phyloP scores from a whole-genome alignment of 2,797 vertebrate genomes.

The Anisognathus igniventris region DNA sequence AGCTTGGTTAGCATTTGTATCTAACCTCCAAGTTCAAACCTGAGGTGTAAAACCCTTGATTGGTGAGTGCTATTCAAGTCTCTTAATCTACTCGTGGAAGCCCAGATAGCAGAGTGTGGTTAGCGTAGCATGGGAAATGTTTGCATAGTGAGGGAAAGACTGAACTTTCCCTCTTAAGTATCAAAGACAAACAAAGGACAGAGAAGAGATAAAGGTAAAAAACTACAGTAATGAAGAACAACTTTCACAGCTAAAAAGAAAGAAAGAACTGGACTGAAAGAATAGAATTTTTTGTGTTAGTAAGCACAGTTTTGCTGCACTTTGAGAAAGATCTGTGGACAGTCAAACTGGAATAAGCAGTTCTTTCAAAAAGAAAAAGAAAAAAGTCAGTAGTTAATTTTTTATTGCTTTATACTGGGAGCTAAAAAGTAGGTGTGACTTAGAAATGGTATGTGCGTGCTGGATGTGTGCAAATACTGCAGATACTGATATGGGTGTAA shows the following conservation, averaged over 20 bases:
- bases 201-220: neutral
- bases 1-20: neutral
- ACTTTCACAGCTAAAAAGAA: neutral
- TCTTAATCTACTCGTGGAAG: neutral
- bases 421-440: neutral
- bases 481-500: neutral
- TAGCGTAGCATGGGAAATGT: neutral
- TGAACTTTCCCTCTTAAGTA: conserved; percentile 3
- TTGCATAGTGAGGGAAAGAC: conserved; percentile 23
- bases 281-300: neutral
- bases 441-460: neutral
- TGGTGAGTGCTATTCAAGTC: neutral
- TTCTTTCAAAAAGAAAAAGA: neutral
- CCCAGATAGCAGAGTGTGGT: neutral
- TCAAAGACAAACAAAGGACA: conserved; percentile 31
- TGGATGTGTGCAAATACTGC: neutral
- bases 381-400: neutral
- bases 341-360: neutral
- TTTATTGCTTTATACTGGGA: neutral
- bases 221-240: neutral
- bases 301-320: neutral
- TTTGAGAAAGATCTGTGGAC: neutral
- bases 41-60: neutral
- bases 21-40: neutral
- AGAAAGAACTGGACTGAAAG: neutral